Conservation (phyloP, 2,888 invertebrate species). For the Thalpophila matura region DNA sequence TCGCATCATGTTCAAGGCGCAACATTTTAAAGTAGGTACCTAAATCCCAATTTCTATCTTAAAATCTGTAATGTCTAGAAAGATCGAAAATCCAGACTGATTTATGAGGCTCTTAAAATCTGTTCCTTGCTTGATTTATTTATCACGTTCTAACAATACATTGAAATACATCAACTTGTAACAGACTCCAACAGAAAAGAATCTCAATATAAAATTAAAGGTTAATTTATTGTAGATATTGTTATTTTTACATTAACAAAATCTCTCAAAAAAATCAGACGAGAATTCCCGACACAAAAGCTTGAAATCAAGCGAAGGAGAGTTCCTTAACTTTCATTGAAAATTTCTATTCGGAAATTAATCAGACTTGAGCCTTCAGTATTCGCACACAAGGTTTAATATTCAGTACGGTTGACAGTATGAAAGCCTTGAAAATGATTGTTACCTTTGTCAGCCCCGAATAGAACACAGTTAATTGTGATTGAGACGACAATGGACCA, state of each 20-base stretch:
- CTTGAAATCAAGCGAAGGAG: conserved; percentile 60
- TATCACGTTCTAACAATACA: conserved; percentile 9
- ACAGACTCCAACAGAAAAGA: neutral
- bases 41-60: neutral
- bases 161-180: neutral
- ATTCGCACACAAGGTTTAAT: conserved; percentile 53
- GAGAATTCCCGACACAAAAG: conserved; percentile 56
- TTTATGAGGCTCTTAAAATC: neutral
- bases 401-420: conserved; percentile 48
- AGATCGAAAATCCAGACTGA: conserved; percentile 1
- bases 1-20: too few species aligned
- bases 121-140: neutral
- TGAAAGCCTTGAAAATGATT: conserved; percentile 62
- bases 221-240: conserved; percentile 26
- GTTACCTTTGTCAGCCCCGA: conserved; percentile 73
- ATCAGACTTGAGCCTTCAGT: conserved; percentile 62
- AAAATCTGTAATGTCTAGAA: neutral
- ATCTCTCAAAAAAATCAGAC: conserved; percentile 44
- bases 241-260: conserved; percentile 40
- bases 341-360: conserved; percentile 42
- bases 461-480: conserved; percentile 71
- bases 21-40: too few species aligned
- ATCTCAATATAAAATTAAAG: conserved; percentile 17
- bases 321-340: conserved; percentile 56
- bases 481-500: conserved; percentile 65